A percentile compares a stretch with the other conserved stretches of the same genome.
phyloP scores from a whole-genome alignment of 2,797 vertebrate genomes.

The Fistularia tabacaria region DNA sequence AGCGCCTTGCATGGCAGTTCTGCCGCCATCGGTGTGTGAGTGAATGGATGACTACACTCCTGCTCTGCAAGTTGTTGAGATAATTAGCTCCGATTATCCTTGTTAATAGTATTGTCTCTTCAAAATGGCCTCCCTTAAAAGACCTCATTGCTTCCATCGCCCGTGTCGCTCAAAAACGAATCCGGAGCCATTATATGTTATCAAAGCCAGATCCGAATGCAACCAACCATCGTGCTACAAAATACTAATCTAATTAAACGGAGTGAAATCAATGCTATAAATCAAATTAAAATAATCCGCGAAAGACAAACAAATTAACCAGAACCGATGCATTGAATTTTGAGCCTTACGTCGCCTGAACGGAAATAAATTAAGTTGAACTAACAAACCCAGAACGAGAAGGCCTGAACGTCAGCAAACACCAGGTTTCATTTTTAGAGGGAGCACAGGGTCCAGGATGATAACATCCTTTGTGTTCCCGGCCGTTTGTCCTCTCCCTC shows the following conservation, averaged over 20 bases:
- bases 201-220: slow-evolving; percentile 17
- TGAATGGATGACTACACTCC: background rate
- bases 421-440: no score
- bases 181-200: slow-evolving; percentile 27
- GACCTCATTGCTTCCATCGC: slow-evolving; percentile 35
- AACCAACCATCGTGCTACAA: slow-evolving; percentile 20
- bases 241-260: slow-evolving; percentile 37
- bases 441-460: background rate
- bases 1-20: no score
- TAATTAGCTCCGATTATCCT: slow-evolving; percentile 35
- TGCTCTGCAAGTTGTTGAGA: slow-evolving; percentile 21
- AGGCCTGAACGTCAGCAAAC: no score
- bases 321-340: background rate
- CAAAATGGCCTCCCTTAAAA: slow-evolving; percentile 32
- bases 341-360: no score
- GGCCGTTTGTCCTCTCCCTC: slow-evolving; percentile 2
- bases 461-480: background rate
- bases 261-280: slow-evolving; percentile 22
- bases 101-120: slow-evolving; percentile 25
- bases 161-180: slow-evolving; percentile 30
- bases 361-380: background rate
- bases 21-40: background rate
- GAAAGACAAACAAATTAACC: background rate
- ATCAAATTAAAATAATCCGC: slow-evolving; percentile 27
- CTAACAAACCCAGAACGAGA: no score